phyloP scores from a whole-genome alignment of 30 jellyfish, hydroid and myxozoan species.

The Chrysaora quinquecirrha region DNA sequence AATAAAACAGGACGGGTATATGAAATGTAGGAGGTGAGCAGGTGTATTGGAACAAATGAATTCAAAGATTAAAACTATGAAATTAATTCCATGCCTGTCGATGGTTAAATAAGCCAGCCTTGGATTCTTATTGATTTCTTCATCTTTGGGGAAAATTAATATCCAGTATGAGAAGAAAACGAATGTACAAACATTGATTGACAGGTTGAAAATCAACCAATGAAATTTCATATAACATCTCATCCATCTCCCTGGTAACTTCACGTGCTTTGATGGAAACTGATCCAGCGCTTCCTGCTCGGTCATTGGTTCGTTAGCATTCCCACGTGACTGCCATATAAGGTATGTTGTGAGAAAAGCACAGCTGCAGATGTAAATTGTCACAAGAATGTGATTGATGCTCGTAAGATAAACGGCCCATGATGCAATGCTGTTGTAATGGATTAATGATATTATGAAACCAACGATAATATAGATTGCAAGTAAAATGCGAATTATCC shows the following conservation, averaged over 20 bases:
- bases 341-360: neutral
- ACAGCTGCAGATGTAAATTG: constrained; percentile 47
- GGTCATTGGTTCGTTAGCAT: constrained; percentile 2
- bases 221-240: constrained; percentile 14
- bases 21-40: constrained; percentile 66
- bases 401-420: constrained; percentile 69
- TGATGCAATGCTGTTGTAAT: constrained; percentile 6
- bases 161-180: constrained; percentile 75
- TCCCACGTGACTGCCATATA: constrained; percentile 18
- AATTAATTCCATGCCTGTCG: constrained; percentile 86
- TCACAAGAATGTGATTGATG: constrained; percentile 62
- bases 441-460: constrained; percentile 17
- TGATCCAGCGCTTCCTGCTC: neutral
- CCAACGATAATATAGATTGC: constrained; percentile 33
- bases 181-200: constrained; percentile 39
- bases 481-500: constrained; percentile 51
- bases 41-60: constrained; percentile 66
- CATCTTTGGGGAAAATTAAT: constrained; percentile 24
- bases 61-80: constrained; percentile 54
- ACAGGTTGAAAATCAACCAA: constrained; percentile 77
- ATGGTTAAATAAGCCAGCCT: constrained; percentile 17
- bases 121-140: constrained; percentile 1
- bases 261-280: neutral
- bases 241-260: neutral
- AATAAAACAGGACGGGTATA: constrained; percentile 54